Evolutionary conservation across 2,113 vertebrate genomes (phyloP), one percentile per base, ranked within the genome.

Genomic region (Grammomys surdaster): DNA sequence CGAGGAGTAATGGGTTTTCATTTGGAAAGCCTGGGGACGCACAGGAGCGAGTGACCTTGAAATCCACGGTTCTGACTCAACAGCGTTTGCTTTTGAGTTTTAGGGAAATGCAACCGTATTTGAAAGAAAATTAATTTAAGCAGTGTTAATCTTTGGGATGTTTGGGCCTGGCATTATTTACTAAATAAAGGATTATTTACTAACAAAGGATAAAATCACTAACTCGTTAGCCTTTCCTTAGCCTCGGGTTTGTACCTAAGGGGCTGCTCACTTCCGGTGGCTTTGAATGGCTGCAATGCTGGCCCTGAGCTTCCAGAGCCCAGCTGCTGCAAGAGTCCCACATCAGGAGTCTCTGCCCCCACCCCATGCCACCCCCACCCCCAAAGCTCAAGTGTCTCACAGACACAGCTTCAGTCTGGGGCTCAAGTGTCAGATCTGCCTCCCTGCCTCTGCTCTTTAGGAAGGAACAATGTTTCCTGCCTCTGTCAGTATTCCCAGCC

Each of bases 81-180:
- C 13, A 73, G 40, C 9, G 43, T 93, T 96, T 95, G n/a, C 20
- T 84, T 95, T 95, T 95, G 36, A 92, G 54, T 91, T 88, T 75
- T 48, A 93, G 75, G 24, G 43, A 93, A 94, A 93, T 72, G n/a
- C 43, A 76, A 78, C 78, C 63, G 70, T 96, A 58, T 54, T 94
- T 91, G 75, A 84, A 91, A 31, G 77, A 51, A 93, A 22, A 90
- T 77, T 80, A 86, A 82, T 73, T 81, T 4, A 28, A 36, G 51
- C 43, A 46, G 7, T 54, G 90, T 93, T 90, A 90, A 92, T 75
- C 28, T 95, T 43, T 78, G 73, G 31, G 28, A 92, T 69, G 67
- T 85, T 91, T 77, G 43, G n/a, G 63, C 12, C 14, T 89, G 63
- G 51, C 7, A 20, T 80, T 51, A 76, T 91, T 80, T 95, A 91